Base-by-base conservation (phyloP, 2,888 invertebrate genomes). In the Nomada ruficornis region DNA sequence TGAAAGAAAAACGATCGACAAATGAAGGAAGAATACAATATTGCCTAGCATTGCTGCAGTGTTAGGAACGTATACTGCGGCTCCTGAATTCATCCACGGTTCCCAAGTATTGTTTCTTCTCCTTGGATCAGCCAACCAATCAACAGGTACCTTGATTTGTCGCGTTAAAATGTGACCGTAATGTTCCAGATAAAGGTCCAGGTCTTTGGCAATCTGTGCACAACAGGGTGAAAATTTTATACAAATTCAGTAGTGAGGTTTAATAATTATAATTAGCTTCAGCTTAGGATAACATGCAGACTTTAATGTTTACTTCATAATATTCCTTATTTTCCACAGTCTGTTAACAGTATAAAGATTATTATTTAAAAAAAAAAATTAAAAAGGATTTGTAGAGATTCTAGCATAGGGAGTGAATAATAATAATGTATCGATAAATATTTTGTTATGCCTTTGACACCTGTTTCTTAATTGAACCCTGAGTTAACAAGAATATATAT, bases 61-160 rank as follows among this genome's bases (percentile, higher is more conserved):
- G 20, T 89, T 91, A 23, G 90, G 90, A 5, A 84, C 77, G 70
- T 89, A 86, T 0, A 85, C 55, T 20, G 83, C 73, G 1, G 85
- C 74, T 9, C 86, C 88, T 1, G 90, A 81, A 20, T 80, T 86
- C 13, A 94, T 82, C 96, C 96, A 97, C 0, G 96, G 96, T 63
- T 95, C 95, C 97, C 97, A 98, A 0, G 96, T 95, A 89, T 96
- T 96, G 91, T 96, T 95, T 93, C 96, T 96, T 86, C 95, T 95
- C 60, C 95, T 95, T 0, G 98, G 98, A 92, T 97, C 96, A 0
- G 96, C 96, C 78, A 94, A 93, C 86, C 89, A 91, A 59, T 94
- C 93, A 13, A 93, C 83, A 4, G 91, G 90, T 18, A 90, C 64
- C 42, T 77, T 87, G 0, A 86, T 63, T 47, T 94, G 94, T 0